Percentiles rank a stretch among this genome's conserved stretches.
These are phyloP conservation scores for Rhinopithecus roxellana DNA, from an alignment of 2,113 vertebrate species.

Conservation along the genomic window DNA sequence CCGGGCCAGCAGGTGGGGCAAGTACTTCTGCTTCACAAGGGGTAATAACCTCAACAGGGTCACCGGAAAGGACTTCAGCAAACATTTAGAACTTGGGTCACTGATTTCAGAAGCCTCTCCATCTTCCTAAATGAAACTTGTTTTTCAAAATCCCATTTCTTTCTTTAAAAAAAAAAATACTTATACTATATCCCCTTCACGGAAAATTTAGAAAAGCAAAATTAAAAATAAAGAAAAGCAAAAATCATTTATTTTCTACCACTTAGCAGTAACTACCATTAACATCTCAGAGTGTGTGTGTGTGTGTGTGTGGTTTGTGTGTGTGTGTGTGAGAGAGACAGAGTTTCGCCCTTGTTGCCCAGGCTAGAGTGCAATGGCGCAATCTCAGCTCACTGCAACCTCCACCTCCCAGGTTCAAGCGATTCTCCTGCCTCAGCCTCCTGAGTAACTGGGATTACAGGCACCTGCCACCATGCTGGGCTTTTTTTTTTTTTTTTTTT, in stretches of 20 bases:
- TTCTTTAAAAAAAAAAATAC: neutral
- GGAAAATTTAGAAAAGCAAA: constrained; percentile 43
- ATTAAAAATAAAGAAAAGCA: neutral
- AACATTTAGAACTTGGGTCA: constrained; percentile 27
- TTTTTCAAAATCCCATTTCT: neutral
- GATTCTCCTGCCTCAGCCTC: too few relatives aligned
- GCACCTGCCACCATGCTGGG: too few relatives aligned
- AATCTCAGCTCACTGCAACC: too few relatives aligned
- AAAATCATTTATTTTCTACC: neutral
- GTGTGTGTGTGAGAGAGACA: too few relatives aligned
- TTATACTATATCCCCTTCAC: neutral
- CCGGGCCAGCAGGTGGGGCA: constrained; percentile 1
- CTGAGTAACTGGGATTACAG: too few relatives aligned
- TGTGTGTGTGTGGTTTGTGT: too few relatives aligned
- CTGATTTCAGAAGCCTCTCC: constrained; percentile 19
- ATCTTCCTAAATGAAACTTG: neutral
- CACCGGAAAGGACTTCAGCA: constrained; percentile 21
- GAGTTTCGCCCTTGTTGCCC: too few relatives aligned
- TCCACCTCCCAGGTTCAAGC: too few relatives aligned
- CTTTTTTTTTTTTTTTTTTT: too few relatives aligned
- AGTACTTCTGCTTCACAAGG: neutral
- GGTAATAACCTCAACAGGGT: neutral
- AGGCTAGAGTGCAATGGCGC: too few relatives aligned
- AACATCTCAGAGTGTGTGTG: neutral
- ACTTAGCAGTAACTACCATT: neutral